Evolutionary conservation across 2,888 invertebrate genomes (phyloP).

Genomic region (Sussaba pulchella): DNA sequence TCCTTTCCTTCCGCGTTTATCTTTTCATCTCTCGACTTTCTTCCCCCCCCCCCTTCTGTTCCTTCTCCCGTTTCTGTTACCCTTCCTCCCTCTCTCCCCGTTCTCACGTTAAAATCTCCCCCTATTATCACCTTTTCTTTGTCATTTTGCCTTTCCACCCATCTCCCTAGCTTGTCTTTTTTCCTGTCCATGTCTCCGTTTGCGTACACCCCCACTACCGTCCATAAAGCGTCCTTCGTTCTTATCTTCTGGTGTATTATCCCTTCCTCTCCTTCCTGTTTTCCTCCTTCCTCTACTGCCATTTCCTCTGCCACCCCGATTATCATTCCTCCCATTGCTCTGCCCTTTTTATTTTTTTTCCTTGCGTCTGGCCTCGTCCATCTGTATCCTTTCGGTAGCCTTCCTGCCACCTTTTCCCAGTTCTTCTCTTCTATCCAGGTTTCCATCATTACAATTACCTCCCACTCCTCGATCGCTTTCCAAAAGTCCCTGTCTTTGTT

Average conservation of each 20-base stretch:
- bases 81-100: background rate
- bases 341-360: conserved; percentile 39
- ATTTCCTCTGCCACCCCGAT: conserved; percentile 29
- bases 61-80: conserved; percentile 15
- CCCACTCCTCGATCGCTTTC: conserved; percentile 14
- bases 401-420: conserved; percentile 2
- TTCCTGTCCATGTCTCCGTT: too few relatives aligned
- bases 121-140: too few relatives aligned
- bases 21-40: conserved; percentile 19
- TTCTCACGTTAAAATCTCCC: too few relatives aligned
- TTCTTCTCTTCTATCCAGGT: conserved; percentile 46
- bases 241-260: conserved; percentile 5
- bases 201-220: background rate
- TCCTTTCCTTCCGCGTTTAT: conserved; percentile 17
- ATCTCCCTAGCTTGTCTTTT: too few relatives aligned
- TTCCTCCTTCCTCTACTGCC: conserved; percentile 20
- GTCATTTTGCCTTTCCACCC: too few relatives aligned
- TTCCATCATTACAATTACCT: conserved; percentile 26
- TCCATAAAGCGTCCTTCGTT: background rate
- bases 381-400: conserved; percentile 1
- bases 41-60: too few relatives aligned
- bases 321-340: conserved; percentile 31
- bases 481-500: conserved; percentile 28
- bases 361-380: conserved; percentile 28
- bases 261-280: background rate